Conservation (phyloP, 2,888 invertebrate genomes). For the Dynastes maya region DNA sequence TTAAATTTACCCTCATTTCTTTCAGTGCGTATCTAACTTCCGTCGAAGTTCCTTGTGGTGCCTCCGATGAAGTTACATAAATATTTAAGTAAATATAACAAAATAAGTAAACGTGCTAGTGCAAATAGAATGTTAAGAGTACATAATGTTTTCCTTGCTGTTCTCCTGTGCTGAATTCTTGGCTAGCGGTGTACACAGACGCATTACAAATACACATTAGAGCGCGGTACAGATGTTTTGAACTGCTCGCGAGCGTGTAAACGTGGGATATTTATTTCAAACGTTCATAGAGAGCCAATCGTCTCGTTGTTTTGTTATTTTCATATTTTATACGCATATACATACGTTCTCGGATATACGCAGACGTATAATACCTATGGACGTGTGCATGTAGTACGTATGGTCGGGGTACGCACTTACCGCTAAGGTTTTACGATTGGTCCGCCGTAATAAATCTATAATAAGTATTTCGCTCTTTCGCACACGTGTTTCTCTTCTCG, state of each 20-base stretch:
- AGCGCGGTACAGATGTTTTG: constrained; percentile 19
- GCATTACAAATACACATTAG: background rate
- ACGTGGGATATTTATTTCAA: background rate
- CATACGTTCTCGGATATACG: constrained; percentile 1
- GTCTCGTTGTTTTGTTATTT: constrained; percentile 61
- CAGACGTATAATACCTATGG: background rate
- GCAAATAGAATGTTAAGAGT: too few species aligned
- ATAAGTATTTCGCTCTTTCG: constrained; percentile 61
- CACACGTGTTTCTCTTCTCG: constrained; percentile 58
- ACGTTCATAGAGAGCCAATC: constrained; percentile 35
- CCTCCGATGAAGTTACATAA: too few species aligned
- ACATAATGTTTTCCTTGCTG: too few species aligned
- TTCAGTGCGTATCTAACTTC: too few species aligned
- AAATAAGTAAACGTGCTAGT: too few species aligned
- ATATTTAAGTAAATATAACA: too few species aligned
- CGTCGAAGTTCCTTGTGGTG: too few species aligned
- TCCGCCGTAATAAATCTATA: constrained; percentile 62
- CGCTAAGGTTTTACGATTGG: constrained; percentile 58
- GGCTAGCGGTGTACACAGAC: constrained; percentile 5
- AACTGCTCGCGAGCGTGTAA: constrained; percentile 2
- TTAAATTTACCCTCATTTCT: too few species aligned
- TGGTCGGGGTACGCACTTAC: constrained; percentile 14
- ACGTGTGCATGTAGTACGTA: too few species aligned
- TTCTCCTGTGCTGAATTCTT: background rate
- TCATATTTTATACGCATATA: constrained; percentile 55